Conservation (phyloP, 2,888 invertebrate species). For the Eumerus sabulonum region DNA sequence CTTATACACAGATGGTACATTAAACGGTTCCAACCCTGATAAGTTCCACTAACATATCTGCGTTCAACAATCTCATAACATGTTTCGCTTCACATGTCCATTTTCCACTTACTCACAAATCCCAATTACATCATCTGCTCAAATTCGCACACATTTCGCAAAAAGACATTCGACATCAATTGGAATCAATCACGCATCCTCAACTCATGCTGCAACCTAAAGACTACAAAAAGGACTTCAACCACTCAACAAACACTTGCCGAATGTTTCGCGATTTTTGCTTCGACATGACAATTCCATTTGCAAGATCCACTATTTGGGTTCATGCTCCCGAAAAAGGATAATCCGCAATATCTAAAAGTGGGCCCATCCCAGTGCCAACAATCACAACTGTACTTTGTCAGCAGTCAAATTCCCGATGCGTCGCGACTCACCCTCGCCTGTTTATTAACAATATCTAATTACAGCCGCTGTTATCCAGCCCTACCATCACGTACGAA, state of each 20-base stretch:
- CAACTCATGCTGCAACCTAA: constrained; percentile 1
- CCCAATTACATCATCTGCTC: constrained; percentile 19
- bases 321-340: not conserved
- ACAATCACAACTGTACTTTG: constrained; percentile 31
- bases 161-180: constrained; percentile 8
- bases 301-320: constrained; percentile 8
- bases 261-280: constrained; percentile 27
- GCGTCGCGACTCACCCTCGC: constrained; percentile 27
- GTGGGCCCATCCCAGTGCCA: not conserved
- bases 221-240: constrained; percentile 5
- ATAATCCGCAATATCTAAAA: not conserved
- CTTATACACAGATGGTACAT: no score
- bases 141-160: constrained; percentile 34
- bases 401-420: not conserved
- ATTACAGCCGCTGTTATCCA: constrained; percentile 53
- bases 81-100: no score
- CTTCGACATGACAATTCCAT: constrained; percentile 54
- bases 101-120: no score
- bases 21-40: no score
- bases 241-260: constrained; percentile 30
- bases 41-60: no score
- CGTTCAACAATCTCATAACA: no score
- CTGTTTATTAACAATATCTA: constrained; percentile 63
- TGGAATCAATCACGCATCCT: constrained; percentile 5
- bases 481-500: constrained; percentile 35